A percentile compares a stretch with the other conserved stretches of the same genome.
Evolutionary conservation across 1,140 invertebrate species (phyloP).

Genomic region (Zelostemma sp.): DNA sequence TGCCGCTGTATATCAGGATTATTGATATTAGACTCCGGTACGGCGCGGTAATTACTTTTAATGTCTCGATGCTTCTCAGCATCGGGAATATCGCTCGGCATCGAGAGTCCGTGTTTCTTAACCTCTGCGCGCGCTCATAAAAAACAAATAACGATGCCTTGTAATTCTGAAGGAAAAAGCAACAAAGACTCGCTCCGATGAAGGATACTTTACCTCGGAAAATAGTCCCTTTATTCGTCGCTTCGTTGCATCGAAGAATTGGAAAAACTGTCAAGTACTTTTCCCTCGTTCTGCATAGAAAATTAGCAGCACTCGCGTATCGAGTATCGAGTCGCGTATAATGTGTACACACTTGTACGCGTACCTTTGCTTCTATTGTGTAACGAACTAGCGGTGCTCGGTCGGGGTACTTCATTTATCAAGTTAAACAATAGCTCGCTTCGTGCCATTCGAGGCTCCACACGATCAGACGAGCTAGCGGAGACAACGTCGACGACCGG

Average conservation of each 20-base stretch:
- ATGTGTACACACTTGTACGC: conserved; percentile 45
- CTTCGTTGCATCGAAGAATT: no score
- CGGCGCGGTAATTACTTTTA: conserved; percentile 32
- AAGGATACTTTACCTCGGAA: no score
- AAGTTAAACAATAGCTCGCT: conserved; percentile 61
- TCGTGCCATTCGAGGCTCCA: conserved; percentile 22
- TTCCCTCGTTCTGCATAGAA: no score
- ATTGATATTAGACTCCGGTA: conserved; percentile 44
- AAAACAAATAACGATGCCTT: no score
- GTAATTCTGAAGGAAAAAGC: no score
- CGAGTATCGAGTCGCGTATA: conserved; percentile 47
- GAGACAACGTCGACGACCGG: conserved; percentile 32
- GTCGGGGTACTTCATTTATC: conserved; percentile 60
- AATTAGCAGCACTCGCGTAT: background rate
- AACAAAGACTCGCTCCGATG: no score
- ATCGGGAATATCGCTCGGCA: no score
- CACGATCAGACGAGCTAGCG: conserved; percentile 35
- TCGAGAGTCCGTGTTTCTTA: no score
- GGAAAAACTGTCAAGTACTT: no score
- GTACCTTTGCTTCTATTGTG: conserved; percentile 48
- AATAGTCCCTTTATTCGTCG: no score
- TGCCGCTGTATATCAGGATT: conserved; percentile 32
- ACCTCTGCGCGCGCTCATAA: no score
- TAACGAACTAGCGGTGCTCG: conserved; percentile 44
- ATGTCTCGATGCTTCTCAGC: conserved; percentile 29